Percentiles rank a stretch among this genome's conserved stretches.
These are phyloP conservation scores for Acropternis orthonyx DNA, from an alignment of 2,797 vertebrate species.

Conservation along the genomic window DNA sequence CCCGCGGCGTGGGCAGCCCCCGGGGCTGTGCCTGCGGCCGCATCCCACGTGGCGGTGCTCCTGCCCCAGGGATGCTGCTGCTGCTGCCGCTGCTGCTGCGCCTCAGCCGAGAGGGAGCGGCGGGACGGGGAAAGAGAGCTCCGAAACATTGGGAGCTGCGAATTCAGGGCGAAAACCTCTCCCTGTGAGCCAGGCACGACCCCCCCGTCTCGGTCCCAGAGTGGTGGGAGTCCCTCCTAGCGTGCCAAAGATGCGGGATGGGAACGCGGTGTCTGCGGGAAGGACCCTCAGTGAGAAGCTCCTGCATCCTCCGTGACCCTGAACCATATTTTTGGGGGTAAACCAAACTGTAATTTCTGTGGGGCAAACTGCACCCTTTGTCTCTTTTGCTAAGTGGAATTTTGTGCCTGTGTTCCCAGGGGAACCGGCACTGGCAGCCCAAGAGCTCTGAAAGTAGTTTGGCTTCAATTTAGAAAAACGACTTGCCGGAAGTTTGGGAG, in stretches of 20 bases:
- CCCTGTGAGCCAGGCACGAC: neutral
- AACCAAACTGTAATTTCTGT: neutral
- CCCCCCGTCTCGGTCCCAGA: neutral
- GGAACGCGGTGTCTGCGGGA: rapidly evolving
- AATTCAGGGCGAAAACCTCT: rapidly evolving
- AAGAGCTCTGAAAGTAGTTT: neutral
- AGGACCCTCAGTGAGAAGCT: neutral
- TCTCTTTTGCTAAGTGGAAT: neutral
- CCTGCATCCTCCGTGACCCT: neutral
- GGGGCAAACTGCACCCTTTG: neutral
- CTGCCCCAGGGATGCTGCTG: slow-evolving; percentile 33
- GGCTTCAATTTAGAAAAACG: neutral
- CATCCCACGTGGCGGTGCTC: slow-evolving; percentile 52
- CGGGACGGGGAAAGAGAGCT: neutral
- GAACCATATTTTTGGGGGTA: neutral
- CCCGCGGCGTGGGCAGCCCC: neutral
- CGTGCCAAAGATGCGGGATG: neutral
- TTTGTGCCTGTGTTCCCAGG: neutral
- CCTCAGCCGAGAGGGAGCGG: neutral
- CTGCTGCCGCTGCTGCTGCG: neutral
- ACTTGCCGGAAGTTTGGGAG: neutral
- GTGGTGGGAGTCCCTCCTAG: neutral
- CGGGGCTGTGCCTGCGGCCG: slow-evolving; percentile 37
- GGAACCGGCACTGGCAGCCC: rapidly evolving
- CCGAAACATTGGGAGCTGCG: rapidly evolving